Base-by-base conservation (phyloP, 1,140 invertebrate species). In the Physella acuta region DNA sequence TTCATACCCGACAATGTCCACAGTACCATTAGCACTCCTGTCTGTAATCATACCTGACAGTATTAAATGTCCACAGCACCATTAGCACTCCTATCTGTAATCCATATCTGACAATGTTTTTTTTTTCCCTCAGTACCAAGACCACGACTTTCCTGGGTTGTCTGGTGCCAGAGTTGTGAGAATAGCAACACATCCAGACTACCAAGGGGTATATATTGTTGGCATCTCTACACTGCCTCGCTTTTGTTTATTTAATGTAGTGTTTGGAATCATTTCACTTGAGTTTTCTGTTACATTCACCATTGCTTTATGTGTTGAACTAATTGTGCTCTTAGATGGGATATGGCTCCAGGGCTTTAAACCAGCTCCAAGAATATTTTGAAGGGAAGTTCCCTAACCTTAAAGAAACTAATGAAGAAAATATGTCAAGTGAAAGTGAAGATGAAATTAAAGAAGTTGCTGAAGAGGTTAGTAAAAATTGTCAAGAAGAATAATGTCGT, bases 131-230 rank as follows among this genome's bases (percentile, higher is more conserved):
- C 65, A 86, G 83, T 98, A 92, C 84, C 92, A 95, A 73, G 95
- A 99, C 84, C 87, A 91, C 72, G 92, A 98, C 81, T 99, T 99
- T 85, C 93, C 95, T 11, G 89, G 90, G 64, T 86, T 99, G 1
- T 90, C 92, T 71, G 97, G 97, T 8, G 95, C 92, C 24, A 88
- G 97, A 71, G 90, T 99, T 67, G 93, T 99, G 24, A 87, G 97
- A 49, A 97, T 99, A 68, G 97, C 97, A 1, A 98, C 97, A 1
- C 96, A 99, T 90, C 97, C 98, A 0, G 94, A 98, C 75, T 98
- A 98, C 85, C 95, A 98, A 86, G 87, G 91, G 73, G 92, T 94
- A 87, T 83, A 85, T 44, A 11, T 8, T 44, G 39, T n/a, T n/a
- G n/a, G n/a, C n/a, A n/a, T n/a, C n/a, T n/a, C n/a, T n/a, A n/a